Conservation (phyloP, 2,113 vertebrate species). For the Triplophysa siluroides region DNA sequence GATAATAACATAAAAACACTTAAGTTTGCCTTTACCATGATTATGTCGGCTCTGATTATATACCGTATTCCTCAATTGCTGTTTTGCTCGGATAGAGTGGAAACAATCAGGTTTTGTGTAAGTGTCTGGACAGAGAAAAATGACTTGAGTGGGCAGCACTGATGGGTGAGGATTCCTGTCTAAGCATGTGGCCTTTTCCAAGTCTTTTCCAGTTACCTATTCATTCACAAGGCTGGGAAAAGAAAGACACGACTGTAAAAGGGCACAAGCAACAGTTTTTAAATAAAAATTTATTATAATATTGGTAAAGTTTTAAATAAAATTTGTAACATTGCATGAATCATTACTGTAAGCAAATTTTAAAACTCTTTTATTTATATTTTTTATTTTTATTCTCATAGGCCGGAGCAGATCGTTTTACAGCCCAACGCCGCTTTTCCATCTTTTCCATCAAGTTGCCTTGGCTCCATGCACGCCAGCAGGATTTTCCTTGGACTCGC, state of each 20-base stretch:
- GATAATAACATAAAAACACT: background rate
- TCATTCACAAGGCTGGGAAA: background rate
- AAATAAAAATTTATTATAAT: too few species aligned
- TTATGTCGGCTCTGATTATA: background rate
- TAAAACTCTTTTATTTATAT: too few species aligned
- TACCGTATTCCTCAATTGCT: background rate
- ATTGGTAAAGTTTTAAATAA: too few species aligned
- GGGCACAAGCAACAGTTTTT: background rate
- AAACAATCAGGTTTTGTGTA: slow-evolving; percentile 21
- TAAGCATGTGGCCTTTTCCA: background rate
- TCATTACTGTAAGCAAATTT: too few species aligned
- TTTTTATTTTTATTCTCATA: background rate
- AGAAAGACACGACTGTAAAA: background rate
- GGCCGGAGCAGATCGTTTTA: background rate
- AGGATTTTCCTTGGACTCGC: background rate
- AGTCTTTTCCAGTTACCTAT: background rate
- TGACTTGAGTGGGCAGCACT: slow-evolving; percentile 12
- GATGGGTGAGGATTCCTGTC: slow-evolving; percentile 9
- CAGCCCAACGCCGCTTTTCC: slow-evolving; percentile 6
- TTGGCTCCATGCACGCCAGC: background rate
- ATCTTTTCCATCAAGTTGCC: slow-evolving; percentile 3
- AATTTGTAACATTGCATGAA: too few species aligned
- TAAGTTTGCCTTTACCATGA: background rate
- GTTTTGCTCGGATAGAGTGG: slow-evolving; percentile 4
- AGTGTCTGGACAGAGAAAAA: slow-evolving; percentile 22